These are phyloP conservation scores for Musca domestica DNA, from an alignment of 1,140 invertebrate species.

Conservation along the genomic window DNA sequence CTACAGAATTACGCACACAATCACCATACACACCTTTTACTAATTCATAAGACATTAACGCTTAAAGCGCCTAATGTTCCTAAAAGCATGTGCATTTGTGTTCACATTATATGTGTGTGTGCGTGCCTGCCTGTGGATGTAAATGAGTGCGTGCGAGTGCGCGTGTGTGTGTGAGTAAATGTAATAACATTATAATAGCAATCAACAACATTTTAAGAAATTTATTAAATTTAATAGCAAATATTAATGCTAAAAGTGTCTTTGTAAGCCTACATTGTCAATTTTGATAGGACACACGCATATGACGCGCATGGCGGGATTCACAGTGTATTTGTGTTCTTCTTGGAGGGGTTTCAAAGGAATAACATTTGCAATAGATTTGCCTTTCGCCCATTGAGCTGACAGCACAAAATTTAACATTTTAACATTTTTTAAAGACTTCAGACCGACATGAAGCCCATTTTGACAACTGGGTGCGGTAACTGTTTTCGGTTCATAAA, in stretches of 20 bases:
- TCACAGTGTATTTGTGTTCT: too few relatives aligned
- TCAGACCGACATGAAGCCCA: too few relatives aligned
- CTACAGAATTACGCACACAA: not conserved
- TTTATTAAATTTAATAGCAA: constrained; percentile 22
- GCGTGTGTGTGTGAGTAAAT: too few relatives aligned
- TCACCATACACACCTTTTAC: constrained; percentile 11
- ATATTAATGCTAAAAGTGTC: constrained; percentile 12
- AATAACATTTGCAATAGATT: too few relatives aligned
- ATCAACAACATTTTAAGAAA: constrained; percentile 20
- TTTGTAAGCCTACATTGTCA: constrained; percentile 6
- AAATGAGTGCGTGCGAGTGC: too few relatives aligned
- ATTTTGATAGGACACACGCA: too few relatives aligned
- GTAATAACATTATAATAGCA: constrained; percentile 3
- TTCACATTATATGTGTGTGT: not conserved
- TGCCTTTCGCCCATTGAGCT: too few relatives aligned
- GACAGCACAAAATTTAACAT: too few relatives aligned
- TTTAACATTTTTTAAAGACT: too few relatives aligned
- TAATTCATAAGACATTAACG: constrained; percentile 20
- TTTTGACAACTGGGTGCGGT: constrained; percentile 13
- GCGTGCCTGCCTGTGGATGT: too few relatives aligned
- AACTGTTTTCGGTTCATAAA: not conserved
- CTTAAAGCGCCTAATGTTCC: constrained; percentile 2
- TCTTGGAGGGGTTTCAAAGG: too few relatives aligned
- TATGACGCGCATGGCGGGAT: too few relatives aligned
- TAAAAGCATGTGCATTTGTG: not conserved